Base-by-base conservation (phyloP, 2,797 vertebrate species). In the Balearica regulorum region DNA sequence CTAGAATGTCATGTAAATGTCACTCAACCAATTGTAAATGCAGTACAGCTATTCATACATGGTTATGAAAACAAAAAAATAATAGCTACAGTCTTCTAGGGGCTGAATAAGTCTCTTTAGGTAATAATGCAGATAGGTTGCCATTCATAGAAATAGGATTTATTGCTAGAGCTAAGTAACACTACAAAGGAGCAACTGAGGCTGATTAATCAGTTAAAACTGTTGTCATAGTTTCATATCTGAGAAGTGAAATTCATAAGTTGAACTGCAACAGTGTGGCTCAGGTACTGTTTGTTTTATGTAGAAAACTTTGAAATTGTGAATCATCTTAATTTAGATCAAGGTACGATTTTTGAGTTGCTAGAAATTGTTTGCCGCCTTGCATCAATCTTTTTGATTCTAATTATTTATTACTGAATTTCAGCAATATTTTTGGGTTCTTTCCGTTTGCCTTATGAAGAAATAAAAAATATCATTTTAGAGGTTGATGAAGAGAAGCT, bases 361-460 rank as follows among this genome's bases (percentile, higher is more conserved):
- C 14, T 84, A 22, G 53, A 11, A 77, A 29, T 41, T 11, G 3
- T 49, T 84, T 84, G 4, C 21, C 3, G 26, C 28, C 25, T 41
- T 41, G 1, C 9, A 19, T 79, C 6, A 22, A 4, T 91, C 24
- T 72, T 72, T 48, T 58, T 91, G 16, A 8, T 65, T 94, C 97
- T 95, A 83, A 93, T 54, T n/a, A 19, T 65, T 68, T 85, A 1
- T 82, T 95, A 26, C 44, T 91, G 92, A 87, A 89, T 99, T 98
- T 97, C 97, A 99, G 99, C 99, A 95, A 99, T 99, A 98, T 99
- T 99, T 98, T 97, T 99, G 96, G 99, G 99, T 97, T 99, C 99
- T 78, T 99, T 99, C 96, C 99, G 99, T 90, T 98, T 99, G 98
- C 98, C 99, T 97, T 99, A 99, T 84, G 98, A 99, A 97, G 99